These are phyloP conservation scores for Agrotis segetum DNA, from an alignment of 2,888 invertebrate species.

Conservation along the genomic window DNA sequence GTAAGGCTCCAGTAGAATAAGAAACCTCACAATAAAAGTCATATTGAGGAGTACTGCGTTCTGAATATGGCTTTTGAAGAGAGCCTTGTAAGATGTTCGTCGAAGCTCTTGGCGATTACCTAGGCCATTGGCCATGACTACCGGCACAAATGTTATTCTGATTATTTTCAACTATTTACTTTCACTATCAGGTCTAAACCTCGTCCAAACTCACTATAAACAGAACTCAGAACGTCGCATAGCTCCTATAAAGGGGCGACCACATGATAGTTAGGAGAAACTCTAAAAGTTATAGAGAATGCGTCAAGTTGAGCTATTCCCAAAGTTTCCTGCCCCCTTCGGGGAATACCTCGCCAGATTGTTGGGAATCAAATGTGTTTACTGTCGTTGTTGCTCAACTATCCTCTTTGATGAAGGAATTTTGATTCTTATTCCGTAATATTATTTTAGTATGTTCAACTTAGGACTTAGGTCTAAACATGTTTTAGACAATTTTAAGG, in stretches of 20 bases:
- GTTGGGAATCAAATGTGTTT: constrained; percentile 66
- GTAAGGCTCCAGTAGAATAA: background rate
- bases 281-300: constrained; percentile 65
- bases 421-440: constrained; percentile 44
- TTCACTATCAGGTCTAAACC: constrained; percentile 21
- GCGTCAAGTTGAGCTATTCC: constrained; percentile 67
- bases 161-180: constrained; percentile 8
- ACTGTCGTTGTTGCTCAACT: constrained; percentile 62
- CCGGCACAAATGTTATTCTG: background rate
- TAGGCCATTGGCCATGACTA: too few relatives aligned
- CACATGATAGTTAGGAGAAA: constrained; percentile 67
- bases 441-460: constrained; percentile 3
- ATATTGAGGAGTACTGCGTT: too few relatives aligned
- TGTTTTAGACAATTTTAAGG: background rate
- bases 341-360: constrained; percentile 60
- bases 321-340: constrained; percentile 68
- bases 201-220: constrained; percentile 31
- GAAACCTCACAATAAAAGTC: background rate
- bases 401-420: constrained; percentile 62
- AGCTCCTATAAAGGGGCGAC: constrained; percentile 62
- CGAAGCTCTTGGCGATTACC: too few relatives aligned
- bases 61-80: background rate
- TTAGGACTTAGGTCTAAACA: background rate
- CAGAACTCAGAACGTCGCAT: constrained; percentile 48
- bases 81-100: background rate